Percentiles rank a stretch among this genome's conserved stretches.
Evolutionary conservation across 2,113 vertebrate species (phyloP).

Genomic region (Nothocercus julius): DNA sequence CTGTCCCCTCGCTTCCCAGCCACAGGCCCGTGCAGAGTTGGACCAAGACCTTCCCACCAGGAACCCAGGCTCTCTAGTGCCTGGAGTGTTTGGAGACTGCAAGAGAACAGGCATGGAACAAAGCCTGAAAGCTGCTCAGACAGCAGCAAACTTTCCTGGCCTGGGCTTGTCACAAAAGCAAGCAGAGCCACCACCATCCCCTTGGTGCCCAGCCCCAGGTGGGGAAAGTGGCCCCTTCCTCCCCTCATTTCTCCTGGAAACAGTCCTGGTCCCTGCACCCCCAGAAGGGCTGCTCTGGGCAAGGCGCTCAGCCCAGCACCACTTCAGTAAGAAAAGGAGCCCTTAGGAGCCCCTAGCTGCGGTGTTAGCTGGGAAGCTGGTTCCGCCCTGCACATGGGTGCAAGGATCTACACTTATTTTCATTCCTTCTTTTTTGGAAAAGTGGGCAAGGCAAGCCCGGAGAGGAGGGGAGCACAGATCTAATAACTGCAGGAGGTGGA

Average conservation of each 20-base stretch:
- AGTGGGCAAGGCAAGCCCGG: neutral
- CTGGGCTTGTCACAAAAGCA: neutral
- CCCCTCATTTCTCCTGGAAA: neutral
- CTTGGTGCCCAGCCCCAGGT: neutral
- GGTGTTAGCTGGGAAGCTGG: neutral
- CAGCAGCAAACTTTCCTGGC: neutral
- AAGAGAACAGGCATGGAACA: neutral
- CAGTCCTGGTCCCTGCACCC: neutral
- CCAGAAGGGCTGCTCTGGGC: neutral
- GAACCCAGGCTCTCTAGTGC: neutral
- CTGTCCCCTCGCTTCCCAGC: neutral
- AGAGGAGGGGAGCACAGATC: neutral
- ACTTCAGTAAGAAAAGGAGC: neutral
- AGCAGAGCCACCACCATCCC: neutral
- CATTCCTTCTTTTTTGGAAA: neutral
- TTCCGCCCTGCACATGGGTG: neutral
- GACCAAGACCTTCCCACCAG: fast-evolving
- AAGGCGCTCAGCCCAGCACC: neutral
- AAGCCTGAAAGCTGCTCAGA: neutral
- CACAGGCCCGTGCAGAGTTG: neutral
- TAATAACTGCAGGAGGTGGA: neutral
- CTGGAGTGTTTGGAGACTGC: neutral
- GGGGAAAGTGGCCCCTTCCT: fast-evolving
- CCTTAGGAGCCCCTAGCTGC: neutral
- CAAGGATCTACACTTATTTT: neutral